Percentiles rank a stretch among this genome's conserved stretches.
Conservation (phyloP, 2,888 invertebrate species). For the Tiliacea citrago region DNA sequence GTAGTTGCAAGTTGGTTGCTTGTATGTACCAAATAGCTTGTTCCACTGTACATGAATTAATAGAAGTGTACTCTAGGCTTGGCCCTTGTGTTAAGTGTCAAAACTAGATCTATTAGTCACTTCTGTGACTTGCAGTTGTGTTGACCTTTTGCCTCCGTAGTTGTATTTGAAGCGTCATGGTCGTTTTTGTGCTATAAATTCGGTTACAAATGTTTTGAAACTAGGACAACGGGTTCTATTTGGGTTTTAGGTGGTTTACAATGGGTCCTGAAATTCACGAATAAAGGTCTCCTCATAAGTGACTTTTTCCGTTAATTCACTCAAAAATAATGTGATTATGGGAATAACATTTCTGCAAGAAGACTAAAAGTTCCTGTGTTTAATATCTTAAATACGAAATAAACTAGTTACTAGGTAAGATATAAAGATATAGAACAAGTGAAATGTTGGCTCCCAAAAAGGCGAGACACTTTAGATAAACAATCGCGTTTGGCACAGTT, state of each 20-base stretch:
- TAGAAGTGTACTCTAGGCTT: constrained; percentile 27
- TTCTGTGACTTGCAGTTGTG: constrained; percentile 63
- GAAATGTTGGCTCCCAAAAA: constrained; percentile 31
- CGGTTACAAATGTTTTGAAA: constrained; percentile 41
- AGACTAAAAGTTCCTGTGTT: background rate
- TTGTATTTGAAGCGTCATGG: constrained; percentile 52
- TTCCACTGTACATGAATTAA: constrained; percentile 12
- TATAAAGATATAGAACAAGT: constrained; percentile 11
- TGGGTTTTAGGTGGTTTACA: constrained; percentile 17
- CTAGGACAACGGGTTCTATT: constrained; percentile 4
- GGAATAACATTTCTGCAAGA: background rate
- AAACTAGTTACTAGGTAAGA: background rate
- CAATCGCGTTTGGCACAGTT: constrained; percentile 51
- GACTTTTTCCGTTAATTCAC: background rate
- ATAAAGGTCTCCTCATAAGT: background rate
- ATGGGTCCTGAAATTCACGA: background rate
- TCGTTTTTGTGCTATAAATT: constrained; percentile 43
- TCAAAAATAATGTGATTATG: background rate
- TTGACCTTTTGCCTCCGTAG: constrained; percentile 60
- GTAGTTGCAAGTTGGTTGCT: background rate
- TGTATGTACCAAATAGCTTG: background rate
- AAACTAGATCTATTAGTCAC: constrained; percentile 70
- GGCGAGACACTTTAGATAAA: constrained; percentile 41
- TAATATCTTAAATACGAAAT: background rate
- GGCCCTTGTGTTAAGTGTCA: constrained; percentile 61